A percentile compares a stretch with the other conserved stretches of the same genome.
These are phyloP conservation scores for Cynoglossus semilaevis DNA, from an alignment of 2,113 vertebrate species.

Conservation along the genomic window DNA sequence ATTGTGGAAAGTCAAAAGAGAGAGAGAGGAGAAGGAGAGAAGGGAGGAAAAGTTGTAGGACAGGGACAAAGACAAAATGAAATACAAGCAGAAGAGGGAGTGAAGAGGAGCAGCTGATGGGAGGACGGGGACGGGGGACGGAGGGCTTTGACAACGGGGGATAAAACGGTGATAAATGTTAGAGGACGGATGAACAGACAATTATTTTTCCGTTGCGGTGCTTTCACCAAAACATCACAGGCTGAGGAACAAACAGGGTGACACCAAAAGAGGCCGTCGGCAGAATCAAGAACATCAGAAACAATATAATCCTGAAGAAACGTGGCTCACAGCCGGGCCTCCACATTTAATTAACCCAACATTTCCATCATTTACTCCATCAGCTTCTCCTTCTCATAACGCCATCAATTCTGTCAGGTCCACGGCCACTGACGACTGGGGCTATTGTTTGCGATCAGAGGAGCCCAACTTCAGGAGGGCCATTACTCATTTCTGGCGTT, in stretches of 20 bases:
- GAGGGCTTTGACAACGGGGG: conserved; percentile 11
- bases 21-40: conserved; percentile 7
- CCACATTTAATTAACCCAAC: conserved; percentile 62
- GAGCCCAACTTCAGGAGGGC: conserved; percentile 57
- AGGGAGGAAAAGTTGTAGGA: conserved; percentile 4
- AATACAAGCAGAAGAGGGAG: conserved; percentile 18
- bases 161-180: conserved; percentile 10
- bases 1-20: conserved; percentile 12
- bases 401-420: conserved; percentile 54
- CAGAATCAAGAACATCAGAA: conserved; percentile 14
- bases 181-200: conserved; percentile 40
- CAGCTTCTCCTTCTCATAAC: conserved; percentile 53
- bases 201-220: conserved; percentile 35
- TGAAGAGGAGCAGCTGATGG: conserved; percentile 23
- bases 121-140: conserved; percentile 15
- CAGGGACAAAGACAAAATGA: conserved; percentile 7
- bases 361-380: conserved; percentile 64
- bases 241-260: conserved; percentile 36
- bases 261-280: conserved; percentile 13
- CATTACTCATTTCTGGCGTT: conserved; percentile 66
- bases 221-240: conserved; percentile 56
- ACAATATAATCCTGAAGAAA: conserved; percentile 18
- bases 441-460: conserved; percentile 62
- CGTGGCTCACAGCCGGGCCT: conserved; percentile 37
- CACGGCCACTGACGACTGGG: conserved; percentile 50